A percentile compares a stretch with the other conserved stretches of the same genome.
Evolutionary conservation across 2,797 vertebrate genomes (phyloP).

Genomic region (Diglossa cyanea): DNA sequence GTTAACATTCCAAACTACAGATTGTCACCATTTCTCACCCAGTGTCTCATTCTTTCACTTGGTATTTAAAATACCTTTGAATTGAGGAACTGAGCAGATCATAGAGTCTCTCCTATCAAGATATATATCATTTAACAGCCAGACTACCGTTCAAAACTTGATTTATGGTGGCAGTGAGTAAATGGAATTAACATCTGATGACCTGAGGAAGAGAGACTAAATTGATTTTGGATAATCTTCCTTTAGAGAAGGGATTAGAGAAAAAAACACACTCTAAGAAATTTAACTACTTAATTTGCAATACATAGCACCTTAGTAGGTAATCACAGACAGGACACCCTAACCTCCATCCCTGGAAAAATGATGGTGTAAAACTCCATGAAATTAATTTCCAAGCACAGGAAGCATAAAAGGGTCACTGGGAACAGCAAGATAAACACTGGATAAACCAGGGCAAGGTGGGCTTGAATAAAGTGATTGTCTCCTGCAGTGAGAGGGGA

Average conservation of each 20-base stretch:
- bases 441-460: background rate
- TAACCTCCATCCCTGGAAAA: background rate
- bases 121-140: constrained; percentile 39
- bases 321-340: background rate
- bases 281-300: background rate
- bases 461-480: background rate
- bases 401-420: background rate
- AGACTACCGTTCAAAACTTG: constrained; percentile 43
- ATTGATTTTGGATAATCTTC: constrained; percentile 27
- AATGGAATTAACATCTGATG: constrained; percentile 51
- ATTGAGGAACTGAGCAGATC: constrained; percentile 31
- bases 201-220: constrained; percentile 18
- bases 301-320: background rate
- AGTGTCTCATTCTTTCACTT: constrained; percentile 38
- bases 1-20: constrained; percentile 61
- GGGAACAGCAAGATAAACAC: background rate
- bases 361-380: background rate
- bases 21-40: constrained; percentile 42
- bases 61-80: constrained; percentile 54
- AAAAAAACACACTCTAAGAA: background rate
- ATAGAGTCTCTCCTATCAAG: constrained; percentile 35
- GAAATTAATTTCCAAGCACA: background rate
- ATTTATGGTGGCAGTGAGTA: constrained; percentile 23
- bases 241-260: background rate
- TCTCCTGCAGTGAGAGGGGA: background rate